Percentiles rank a stretch among this genome's conserved stretches.
These are phyloP conservation scores for Tetranychus piercei DNA, from an alignment of 2,888 invertebrate genomes.

Conservation along the genomic window DNA sequence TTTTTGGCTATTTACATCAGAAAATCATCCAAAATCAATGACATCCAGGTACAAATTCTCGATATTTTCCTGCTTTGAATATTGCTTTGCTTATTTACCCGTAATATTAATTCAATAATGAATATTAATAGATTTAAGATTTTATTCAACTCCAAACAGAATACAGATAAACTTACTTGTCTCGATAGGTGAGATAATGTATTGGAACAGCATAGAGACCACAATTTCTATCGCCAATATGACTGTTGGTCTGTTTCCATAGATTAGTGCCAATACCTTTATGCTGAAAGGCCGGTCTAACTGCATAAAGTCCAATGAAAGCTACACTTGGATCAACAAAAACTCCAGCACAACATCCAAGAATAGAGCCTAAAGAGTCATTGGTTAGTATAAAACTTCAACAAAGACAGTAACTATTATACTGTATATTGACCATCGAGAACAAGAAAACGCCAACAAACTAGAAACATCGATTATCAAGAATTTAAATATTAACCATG, in stretches of 20 bases:
- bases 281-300: constrained; percentile 23
- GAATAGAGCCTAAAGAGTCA: constrained; percentile 19
- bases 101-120: too few species aligned
- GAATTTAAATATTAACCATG: background rate
- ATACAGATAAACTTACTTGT: constrained; percentile 10
- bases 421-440: background rate
- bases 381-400: background rate
- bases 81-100: too few species aligned
- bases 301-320: constrained; percentile 27
- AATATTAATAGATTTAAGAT: background rate
- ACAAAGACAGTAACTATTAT: background rate
- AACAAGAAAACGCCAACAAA: background rate
- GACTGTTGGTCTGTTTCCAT: constrained; percentile 25
- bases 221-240: constrained; percentile 24
- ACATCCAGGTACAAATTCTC: too few species aligned
- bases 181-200: constrained; percentile 25
- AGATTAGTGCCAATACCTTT: constrained; percentile 25
- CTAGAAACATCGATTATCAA: background rate
- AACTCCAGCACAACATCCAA: constrained; percentile 25
- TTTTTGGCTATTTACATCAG: too few species aligned
- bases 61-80: too few species aligned
- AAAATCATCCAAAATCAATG: too few species aligned
- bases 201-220: constrained; percentile 26
- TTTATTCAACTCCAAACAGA: background rate
- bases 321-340: constrained; percentile 22